Base-by-base conservation (phyloP, 2,113 vertebrate genomes). In the Ctenodactylus gundi region DNA sequence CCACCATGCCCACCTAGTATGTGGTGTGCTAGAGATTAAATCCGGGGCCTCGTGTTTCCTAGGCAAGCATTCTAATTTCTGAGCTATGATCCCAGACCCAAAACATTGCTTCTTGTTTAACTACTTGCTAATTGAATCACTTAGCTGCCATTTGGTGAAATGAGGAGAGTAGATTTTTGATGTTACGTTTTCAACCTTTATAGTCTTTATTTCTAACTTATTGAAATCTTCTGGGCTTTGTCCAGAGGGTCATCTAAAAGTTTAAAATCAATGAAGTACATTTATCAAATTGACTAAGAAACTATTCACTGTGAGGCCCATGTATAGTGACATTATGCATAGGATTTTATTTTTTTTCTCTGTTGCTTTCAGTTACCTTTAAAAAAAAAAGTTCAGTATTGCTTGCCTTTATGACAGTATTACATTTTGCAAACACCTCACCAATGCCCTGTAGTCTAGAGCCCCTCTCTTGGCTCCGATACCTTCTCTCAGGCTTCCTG, bases 261-360 rank as follows among this genome's bases (percentile, higher is more conserved):
- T 84, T 97, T 94, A 84, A 89, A 94, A 93, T 95, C 86, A 91
- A 89, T 95, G 86, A 80, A 83, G 20, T 91, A 31, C 86, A 89
- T 93, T 95, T 94, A 89, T 95, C 88, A 94, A 89, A 96, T 97
- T 80, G 88, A 94, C 46, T 85, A 80, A 82, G 29, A 81, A 90
- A 86, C 23, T 70, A 36, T 85, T 85, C 41, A 83, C 44, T 55
- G 14, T 49, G 76, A 15, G 75, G 34, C 17, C 85, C 36, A n/a
- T 49, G 31, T 78, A 25, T 20, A 46, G 57, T 44, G 64, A 53
- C 57, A 83, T 89, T 90, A 93, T 68, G 0, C 44, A 39, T 41
- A n/a, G 23, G 13, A 49, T 11, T 83, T 89, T 39, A 14, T 41
- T 72, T 44, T 29, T 72, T 18, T 3, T 14, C 13, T 15, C 17